These are phyloP conservation scores for Brachionus angularis DNA, from an alignment of 1,140 invertebrate species.

Conservation along the genomic window DNA sequence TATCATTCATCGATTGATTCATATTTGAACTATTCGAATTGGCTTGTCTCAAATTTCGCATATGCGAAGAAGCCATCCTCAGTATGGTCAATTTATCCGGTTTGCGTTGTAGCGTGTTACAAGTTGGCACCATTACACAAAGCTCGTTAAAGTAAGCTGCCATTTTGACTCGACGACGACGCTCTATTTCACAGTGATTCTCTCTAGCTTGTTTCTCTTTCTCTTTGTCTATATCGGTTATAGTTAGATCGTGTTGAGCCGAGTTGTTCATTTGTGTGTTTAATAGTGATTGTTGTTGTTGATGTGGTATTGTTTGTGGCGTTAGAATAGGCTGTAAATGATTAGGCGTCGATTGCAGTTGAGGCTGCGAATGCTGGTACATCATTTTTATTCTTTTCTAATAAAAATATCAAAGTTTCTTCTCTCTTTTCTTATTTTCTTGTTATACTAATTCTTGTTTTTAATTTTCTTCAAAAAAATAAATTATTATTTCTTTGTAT, in stretches of 20 bases:
- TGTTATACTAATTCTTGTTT: too few species aligned
- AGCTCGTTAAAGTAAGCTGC: constrained; percentile 99
- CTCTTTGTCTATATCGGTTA: constrained; percentile 40
- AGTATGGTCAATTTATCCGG: constrained; percentile 98
- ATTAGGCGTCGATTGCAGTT: too few species aligned
- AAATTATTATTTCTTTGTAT: too few species aligned
- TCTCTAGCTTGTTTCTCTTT: constrained; percentile 63
- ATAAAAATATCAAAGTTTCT: too few species aligned
- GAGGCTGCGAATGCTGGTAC: too few species aligned
- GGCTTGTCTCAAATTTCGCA: constrained; percentile 78
- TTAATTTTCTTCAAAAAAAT: too few species aligned
- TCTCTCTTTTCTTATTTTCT: too few species aligned
- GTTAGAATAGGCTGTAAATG: too few species aligned
- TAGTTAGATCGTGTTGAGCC: constrained; percentile 7
- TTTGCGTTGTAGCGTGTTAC: constrained; percentile 89
- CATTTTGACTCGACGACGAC: constrained; percentile 97
- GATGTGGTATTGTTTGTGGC: constrained; percentile 1
- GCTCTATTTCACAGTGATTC: constrained; percentile 99
- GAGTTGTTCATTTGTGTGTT: too few species aligned
- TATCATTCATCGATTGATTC: not conserved
- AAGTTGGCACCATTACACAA: constrained; percentile 99
- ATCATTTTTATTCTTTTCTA: too few species aligned
- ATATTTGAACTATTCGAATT: not conserved
- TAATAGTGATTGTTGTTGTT: not conserved
- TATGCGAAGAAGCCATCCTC: constrained; percentile 97